Evolutionary conservation across 2,797 vertebrate genomes (phyloP).

Genomic region (Pitangus sulphuratus): DNA sequence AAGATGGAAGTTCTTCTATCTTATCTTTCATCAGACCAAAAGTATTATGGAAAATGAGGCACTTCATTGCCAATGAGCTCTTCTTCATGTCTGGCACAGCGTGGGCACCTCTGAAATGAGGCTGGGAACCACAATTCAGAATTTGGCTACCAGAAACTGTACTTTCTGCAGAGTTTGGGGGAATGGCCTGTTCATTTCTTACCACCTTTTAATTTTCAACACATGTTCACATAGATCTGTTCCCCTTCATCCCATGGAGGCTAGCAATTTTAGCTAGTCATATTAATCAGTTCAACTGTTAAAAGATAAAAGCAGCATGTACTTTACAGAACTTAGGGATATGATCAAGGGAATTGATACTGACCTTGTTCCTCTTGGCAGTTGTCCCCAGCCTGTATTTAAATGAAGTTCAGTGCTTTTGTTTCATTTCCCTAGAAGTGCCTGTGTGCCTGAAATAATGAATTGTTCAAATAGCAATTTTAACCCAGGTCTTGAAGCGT

Average conservation of each 20-base stretch:
- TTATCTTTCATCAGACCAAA: background rate
- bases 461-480: constrained; percentile 53
- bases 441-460: constrained; percentile 50
- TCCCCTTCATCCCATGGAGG: background rate
- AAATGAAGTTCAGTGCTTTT: constrained; percentile 50
- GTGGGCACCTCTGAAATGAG: background rate
- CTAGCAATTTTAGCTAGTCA: background rate
- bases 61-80: background rate
- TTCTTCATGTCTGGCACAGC: background rate
- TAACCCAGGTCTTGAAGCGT: constrained; percentile 42
- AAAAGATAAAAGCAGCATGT: constrained; percentile 46
- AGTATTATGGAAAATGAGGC: background rate
- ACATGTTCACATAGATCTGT: background rate
- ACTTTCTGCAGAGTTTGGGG: background rate
- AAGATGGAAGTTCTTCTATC: background rate
- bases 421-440: constrained; percentile 39
- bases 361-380: constrained; percentile 62
- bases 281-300: constrained; percentile 33
- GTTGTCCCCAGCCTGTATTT: constrained; percentile 42
- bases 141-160: background rate
- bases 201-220: background rate
- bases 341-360: constrained; percentile 14
- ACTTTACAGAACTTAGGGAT: background rate
- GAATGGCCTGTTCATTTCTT: background rate
- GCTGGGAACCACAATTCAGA: background rate